Evolutionary conservation across 2,113 vertebrate genomes (phyloP).

Genomic region (Hipposideros armiger): DNA sequence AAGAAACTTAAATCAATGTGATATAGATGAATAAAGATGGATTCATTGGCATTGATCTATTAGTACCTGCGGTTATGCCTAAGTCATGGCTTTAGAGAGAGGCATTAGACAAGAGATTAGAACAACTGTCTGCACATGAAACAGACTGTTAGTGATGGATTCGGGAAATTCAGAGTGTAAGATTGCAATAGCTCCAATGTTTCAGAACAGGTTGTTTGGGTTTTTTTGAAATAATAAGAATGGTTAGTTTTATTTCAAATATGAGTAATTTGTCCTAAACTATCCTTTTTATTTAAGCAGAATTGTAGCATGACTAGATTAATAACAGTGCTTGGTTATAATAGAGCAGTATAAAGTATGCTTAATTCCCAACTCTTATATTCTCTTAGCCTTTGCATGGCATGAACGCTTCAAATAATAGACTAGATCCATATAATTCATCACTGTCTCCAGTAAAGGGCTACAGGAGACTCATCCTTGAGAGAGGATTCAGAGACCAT

Average conservation of each 20-base stretch:
- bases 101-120: neutral
- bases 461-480: neutral
- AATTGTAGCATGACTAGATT: neutral
- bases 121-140: neutral
- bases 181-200: neutral
- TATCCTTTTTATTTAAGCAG: neutral
- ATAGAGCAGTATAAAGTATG: neutral
- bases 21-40: neutral
- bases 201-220: neutral
- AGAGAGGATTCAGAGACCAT: neutral
- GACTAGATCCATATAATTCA: neutral
- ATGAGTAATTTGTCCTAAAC: neutral
- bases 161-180: neutral
- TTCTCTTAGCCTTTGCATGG: neutral
- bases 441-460: neutral
- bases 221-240: neutral
- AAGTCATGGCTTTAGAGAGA: neutral
- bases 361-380: neutral
- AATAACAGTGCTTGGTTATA: neutral
- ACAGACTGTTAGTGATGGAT: neutral
- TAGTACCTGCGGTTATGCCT: neutral
- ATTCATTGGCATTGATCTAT: neutral
- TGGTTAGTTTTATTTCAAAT: neutral
- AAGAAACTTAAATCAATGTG: neutral
- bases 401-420: neutral